Conservation (phyloP, 2,113 vertebrate species). For the Gymnarchus niloticus region DNA sequence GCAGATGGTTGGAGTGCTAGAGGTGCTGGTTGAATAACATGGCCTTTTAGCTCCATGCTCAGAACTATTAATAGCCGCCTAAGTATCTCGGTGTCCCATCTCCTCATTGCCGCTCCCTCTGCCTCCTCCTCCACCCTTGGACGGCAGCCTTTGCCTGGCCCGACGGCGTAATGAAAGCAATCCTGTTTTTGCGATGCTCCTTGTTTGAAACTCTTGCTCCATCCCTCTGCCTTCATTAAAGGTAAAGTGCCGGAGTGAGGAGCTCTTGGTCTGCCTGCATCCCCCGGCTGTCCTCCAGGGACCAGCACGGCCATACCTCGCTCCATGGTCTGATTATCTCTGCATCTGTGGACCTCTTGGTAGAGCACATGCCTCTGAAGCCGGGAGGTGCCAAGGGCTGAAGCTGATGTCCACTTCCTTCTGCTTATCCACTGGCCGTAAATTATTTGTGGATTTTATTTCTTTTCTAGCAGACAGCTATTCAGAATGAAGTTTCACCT, state of each 20-base stretch:
- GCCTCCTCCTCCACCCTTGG: neutral
- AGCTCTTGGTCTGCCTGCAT: neutral
- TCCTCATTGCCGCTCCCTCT: neutral
- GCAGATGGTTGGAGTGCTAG: neutral
- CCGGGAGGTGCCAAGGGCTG: neutral
- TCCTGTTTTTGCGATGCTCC: conserved; percentile 15
- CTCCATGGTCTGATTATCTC: neutral
- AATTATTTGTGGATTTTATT: neutral
- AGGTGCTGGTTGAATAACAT: neutral
- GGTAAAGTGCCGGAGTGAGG: conserved; percentile 6
- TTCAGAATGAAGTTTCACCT: neutral
- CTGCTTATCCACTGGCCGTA: neutral
- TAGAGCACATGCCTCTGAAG: neutral
- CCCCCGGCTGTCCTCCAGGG: neutral
- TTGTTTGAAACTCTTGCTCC: neutral
- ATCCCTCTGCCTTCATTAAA: conserved; percentile 13
- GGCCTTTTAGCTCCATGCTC: conserved; percentile 10
- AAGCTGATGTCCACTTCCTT: neutral
- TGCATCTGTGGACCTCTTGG: neutral
- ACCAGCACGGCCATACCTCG: neutral
- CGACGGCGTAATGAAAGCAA: conserved; percentile 12
- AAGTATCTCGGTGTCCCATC: neutral
- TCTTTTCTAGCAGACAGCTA: neutral
- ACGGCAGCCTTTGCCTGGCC: neutral
- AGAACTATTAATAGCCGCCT: conserved; percentile 16